Conservation (phyloP, 2,113 vertebrate species). For the Oceanodroma tethys region DNA sequence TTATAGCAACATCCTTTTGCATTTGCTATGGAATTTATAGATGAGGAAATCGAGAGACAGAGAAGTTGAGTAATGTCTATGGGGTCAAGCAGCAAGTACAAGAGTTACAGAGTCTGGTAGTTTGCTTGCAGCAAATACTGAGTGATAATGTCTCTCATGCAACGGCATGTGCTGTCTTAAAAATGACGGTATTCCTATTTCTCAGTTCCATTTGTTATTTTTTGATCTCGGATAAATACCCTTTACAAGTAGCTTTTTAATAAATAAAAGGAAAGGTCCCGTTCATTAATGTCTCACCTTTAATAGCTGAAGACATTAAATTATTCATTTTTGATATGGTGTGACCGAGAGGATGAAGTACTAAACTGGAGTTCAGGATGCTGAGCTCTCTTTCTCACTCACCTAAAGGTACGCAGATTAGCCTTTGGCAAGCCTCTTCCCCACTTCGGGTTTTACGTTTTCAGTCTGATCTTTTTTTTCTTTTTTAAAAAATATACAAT, state of each 20-base stretch:
- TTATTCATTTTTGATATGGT: neutral
- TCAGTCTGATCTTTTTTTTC: neutral
- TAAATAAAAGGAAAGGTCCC: neutral
- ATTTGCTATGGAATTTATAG: neutral
- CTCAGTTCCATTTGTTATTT: neutral
- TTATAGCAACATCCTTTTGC: neutral
- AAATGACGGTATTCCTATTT: neutral
- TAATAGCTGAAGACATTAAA: neutral
- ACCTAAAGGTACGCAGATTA: neutral
- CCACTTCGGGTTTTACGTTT: neutral
- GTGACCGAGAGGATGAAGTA: neutral
- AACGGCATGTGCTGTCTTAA: neutral
- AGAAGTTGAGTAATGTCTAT: neutral
- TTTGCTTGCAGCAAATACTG: neutral
- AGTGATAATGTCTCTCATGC: neutral
- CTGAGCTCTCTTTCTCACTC: neutral
- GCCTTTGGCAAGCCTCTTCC: neutral
- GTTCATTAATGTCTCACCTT: neutral
- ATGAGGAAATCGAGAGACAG: neutral
- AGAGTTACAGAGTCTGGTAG: neutral
- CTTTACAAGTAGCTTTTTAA: neutral
- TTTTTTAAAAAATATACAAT: neutral
- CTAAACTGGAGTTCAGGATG: neutral
- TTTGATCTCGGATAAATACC: neutral
- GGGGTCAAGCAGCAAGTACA: neutral